phyloP scores from a whole-genome alignment of 2,888 invertebrate species.

The Clistopyga incitator region DNA sequence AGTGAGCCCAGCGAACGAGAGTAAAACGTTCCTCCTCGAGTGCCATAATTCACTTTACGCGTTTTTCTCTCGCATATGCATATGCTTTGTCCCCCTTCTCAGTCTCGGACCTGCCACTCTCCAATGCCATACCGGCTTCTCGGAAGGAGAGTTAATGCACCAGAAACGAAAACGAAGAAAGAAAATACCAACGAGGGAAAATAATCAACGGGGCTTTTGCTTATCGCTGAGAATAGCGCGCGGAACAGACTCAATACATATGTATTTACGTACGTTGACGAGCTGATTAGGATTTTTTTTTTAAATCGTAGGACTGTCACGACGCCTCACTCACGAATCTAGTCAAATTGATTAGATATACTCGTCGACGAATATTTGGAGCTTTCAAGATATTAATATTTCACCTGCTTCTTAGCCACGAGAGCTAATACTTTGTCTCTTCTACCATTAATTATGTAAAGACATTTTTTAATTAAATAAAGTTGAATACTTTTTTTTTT shows the following conservation, averaged over 20 bases:
- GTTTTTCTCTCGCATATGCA: conserved; percentile 36
- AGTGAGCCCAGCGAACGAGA: conserved; percentile 11
- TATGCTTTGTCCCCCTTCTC: conserved; percentile 53
- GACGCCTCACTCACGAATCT: conserved; percentile 15
- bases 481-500: no score
- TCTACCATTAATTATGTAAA: conserved; percentile 6
- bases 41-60: conserved; percentile 13
- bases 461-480: neutral
- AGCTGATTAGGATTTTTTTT: conserved; percentile 42
- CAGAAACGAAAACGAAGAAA: neutral
- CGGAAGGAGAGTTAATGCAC: neutral
- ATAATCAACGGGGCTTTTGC: conserved; percentile 17
- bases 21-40: neutral
- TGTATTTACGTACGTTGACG: conserved; percentile 3
- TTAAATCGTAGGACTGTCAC: conserved; percentile 16
- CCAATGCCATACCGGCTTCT: conserved; percentile 8
- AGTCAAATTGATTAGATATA: conserved; percentile 66
- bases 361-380: neutral
- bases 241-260: conserved; percentile 19
- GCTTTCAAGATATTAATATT: conserved; percentile 1
- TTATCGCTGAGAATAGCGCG: conserved; percentile 38
- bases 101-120: conserved; percentile 20
- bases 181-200: neutral
- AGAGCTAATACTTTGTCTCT: neutral
- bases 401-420: neutral